Conservation (phyloP, 2,797 vertebrate species). For the Austrolebias charrua region DNA sequence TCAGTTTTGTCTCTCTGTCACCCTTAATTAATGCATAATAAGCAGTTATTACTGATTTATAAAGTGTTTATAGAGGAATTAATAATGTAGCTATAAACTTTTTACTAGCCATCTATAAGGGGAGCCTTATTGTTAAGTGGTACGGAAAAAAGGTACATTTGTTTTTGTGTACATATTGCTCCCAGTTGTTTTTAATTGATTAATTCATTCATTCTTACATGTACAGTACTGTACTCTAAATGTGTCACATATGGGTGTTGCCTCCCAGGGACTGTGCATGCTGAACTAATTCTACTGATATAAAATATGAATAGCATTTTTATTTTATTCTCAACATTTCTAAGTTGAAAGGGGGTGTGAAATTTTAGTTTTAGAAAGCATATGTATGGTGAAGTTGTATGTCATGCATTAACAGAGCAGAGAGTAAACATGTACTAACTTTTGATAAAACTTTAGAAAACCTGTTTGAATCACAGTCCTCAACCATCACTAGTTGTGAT, state of each 20-base stretch:
- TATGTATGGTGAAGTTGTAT: conserved; percentile 46
- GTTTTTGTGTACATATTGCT: conserved; percentile 22
- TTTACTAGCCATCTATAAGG: no score
- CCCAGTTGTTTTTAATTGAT: conserved; percentile 54
- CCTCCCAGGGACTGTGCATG: conserved; percentile 64
- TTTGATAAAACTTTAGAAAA: conserved; percentile 37
- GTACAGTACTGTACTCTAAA: conserved; percentile 55
- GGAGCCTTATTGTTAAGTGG: no score
- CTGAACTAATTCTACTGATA: conserved; percentile 86
- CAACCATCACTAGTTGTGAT: conserved; percentile 10
- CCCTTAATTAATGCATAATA: no score
- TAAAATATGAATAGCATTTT: conserved; percentile 76
- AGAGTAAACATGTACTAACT: conserved; percentile 36
- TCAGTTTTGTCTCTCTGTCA: no score
- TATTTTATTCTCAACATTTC: conserved; percentile 7
- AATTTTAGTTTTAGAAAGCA: conserved; percentile 39
- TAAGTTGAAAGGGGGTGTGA: conserved; percentile 31
- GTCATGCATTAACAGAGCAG: conserved; percentile 46
- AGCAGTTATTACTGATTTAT: no score
- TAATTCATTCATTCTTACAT: conserved; percentile 55
- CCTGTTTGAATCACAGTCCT: conserved; percentile 23
- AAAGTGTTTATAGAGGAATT: no score
- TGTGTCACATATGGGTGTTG: conserved; percentile 59
- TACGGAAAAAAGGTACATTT: conserved; percentile 35
- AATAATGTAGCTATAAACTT: no score